Evolutionary conservation across 2,888 invertebrate genomes (phyloP), one percentile per base, ranked within the genome.

Genomic region (Trypoxylon attenuatum): DNA sequence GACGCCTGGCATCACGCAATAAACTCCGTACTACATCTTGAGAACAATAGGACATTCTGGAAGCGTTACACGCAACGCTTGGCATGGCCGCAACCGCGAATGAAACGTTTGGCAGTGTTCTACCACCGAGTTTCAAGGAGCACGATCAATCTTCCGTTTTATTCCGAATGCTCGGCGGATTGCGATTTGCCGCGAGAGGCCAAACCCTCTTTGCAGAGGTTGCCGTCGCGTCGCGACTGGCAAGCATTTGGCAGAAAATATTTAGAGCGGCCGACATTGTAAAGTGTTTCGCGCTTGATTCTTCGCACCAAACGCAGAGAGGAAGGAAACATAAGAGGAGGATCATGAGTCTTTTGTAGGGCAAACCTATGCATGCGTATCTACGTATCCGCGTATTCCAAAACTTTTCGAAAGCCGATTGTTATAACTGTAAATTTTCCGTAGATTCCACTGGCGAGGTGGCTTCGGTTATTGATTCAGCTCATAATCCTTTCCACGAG

Each of bases 41-140:
- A 33, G 73, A 69, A 76, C 76, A 76, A 76, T 76, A 46, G 76
- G 69, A 72, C 65, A 69, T 76, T 76, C 76, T 69, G 71, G 66
- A 64, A 76, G 42, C 62, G 76, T 69, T 71, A 64, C 69, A 68
- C 65, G 69, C 65, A 57, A 62, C 62, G 63, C 46, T 76, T 76
- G 76, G 76, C 76, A 76, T 69, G 33, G 76, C 13, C 60, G 25
- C 47, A 43, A 53, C 73, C 10, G 56, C 39, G 69, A 65, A 71
- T 71, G 66, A 60, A 50, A 27, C 65, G 56, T 71, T 74, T 76
- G 75, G 71, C 75, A 76, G 65, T 39, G 61, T 33, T 38, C 56
- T 23, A 16, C 51, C 39, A 50, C 23, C 49, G 38, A 16, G 49
- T 57, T 50, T 62, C 68, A 46, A 65, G 57, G 54, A 63, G 51